Conservation (phyloP, 2,797 vertebrate species). For the Apodemus agrarius region DNA sequence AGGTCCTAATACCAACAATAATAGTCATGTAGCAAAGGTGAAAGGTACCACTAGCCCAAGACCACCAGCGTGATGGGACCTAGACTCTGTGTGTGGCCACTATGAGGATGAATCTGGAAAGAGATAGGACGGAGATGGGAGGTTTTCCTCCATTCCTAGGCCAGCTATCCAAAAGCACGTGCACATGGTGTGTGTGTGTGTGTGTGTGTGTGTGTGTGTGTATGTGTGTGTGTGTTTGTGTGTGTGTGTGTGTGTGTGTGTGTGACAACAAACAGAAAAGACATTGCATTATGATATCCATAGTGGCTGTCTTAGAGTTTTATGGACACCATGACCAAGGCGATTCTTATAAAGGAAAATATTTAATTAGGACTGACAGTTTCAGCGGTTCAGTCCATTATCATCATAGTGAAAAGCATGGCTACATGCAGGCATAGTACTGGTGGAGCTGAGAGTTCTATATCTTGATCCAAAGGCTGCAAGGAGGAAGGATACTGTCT, state of each 20-base stretch:
- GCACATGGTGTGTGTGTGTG: not conserved
- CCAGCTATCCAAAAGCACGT: not conserved
- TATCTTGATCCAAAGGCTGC: no score
- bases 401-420: no score
- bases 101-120: not conserved
- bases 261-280: not conserved
- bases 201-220: not conserved
- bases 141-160: not conserved
- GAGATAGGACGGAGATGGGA: not conserved
- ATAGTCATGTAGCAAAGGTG: no score
- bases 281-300: no score
- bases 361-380: no score
- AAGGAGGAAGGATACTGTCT: no score
- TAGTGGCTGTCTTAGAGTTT: not conserved
- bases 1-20: no score
- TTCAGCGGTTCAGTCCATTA: no score
- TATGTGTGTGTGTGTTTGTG: not conserved
- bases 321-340: no score
- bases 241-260: not conserved
- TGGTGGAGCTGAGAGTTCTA: no score
- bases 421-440: no score
- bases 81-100: not conserved
- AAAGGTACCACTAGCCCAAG: not conserved
- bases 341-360: no score
- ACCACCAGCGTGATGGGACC: not conserved